Evolutionary conservation across 2,113 vertebrate species (phyloP).

Genomic region (Seriola rivoliana): DNA sequence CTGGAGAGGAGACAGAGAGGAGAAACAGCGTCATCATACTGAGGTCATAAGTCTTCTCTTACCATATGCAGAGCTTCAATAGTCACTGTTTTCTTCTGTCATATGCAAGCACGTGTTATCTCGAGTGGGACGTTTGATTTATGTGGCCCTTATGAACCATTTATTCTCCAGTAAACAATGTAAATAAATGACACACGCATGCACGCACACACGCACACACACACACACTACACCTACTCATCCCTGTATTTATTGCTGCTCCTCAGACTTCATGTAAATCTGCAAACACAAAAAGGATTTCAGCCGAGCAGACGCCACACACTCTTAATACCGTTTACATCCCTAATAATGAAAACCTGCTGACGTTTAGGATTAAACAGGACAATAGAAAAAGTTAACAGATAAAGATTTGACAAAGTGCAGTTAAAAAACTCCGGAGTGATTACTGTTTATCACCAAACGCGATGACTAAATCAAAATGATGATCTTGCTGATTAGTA

Average conservation of each 20-base stretch:
- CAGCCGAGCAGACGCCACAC: neutral
- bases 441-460: neutral
- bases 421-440: neutral
- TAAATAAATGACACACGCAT: neutral
- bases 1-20: constrained; percentile 54
- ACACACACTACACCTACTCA: constrained; percentile 16
- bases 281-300: constrained; percentile 23
- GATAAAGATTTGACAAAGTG: neutral
- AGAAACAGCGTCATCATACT: neutral
- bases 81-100: neutral
- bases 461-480: neutral
- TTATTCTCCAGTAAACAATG: constrained; percentile 22
- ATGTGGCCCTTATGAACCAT: neutral
- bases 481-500: constrained; percentile 13
- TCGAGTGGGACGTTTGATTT: neutral
- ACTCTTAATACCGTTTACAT: neutral
- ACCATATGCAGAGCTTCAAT: neutral
- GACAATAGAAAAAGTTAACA: neutral
- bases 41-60: neutral
- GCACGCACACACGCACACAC: neutral
- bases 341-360: neutral
- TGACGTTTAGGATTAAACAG: constrained; percentile 4
- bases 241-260: neutral
- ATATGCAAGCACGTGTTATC: neutral
- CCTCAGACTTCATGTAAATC: neutral